Conservation (phyloP, 2,888 invertebrate genomes). For the Orthosia gothica region DNA sequence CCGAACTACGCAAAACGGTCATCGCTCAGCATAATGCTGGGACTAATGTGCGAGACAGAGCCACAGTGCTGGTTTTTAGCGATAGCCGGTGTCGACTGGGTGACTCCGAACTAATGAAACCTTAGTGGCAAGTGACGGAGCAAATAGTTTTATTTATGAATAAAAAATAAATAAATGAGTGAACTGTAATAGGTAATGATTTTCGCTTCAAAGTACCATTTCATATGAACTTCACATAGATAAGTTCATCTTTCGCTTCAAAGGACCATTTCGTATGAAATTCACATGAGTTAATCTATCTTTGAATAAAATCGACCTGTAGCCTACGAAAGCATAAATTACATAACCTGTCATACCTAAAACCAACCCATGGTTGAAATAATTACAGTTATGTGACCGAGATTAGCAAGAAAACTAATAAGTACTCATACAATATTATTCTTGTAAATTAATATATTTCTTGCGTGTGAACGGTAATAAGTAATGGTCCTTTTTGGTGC, state of each 20-base stretch:
- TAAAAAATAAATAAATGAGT: too few species aligned
- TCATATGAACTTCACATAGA: not conserved
- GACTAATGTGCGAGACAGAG: too few species aligned
- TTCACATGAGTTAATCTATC: not conserved
- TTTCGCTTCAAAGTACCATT: too few species aligned
- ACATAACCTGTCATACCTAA: constrained; percentile 2
- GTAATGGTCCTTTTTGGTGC: constrained; percentile 27
- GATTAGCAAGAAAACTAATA: constrained; percentile 19
- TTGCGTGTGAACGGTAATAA: constrained; percentile 39
- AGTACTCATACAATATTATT: not conserved
- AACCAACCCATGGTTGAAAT: constrained; percentile 16
- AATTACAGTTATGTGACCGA: constrained; percentile 20
- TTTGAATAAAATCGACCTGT: not conserved
- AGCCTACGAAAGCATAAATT: not conserved
- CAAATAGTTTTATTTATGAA: too few species aligned
- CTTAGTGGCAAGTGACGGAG: too few species aligned
- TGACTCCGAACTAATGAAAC: too few species aligned
- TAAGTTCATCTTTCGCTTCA: not conserved
- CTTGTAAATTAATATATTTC: constrained; percentile 28
- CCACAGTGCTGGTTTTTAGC: too few species aligned
- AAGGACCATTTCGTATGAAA: not conserved
- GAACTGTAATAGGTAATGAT: too few species aligned
- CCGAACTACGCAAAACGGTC: too few species aligned
- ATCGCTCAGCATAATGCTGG: too few species aligned
- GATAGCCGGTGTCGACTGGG: too few species aligned